Evolutionary conservation across 2,888 invertebrate genomes (phyloP), one percentile per base, ranked within the genome.

Genomic region (Brachylomia viminalis): DNA sequence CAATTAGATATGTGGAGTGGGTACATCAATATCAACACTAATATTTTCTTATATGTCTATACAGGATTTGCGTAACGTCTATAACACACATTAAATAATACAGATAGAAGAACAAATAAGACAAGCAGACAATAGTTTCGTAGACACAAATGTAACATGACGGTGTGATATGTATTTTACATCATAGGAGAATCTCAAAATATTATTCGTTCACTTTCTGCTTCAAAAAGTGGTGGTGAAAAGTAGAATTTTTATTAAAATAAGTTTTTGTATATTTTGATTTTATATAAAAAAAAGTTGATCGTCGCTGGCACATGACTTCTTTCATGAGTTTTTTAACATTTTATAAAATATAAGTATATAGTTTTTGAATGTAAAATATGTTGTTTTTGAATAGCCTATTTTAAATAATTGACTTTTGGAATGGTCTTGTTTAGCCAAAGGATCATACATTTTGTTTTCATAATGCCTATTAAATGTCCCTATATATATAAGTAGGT

Each of bases 341-440:
- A 90, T 76, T 80, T 88, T 92, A 87, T 85, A 93, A 94, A 95
- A 94, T 93, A 93, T 91, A 92, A n/a, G n/a, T 91, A 91, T 91
- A 91, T 85, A 89, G 87, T 86, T 89, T 87, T 88, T 78, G 80
- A 88, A 89, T 92, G 88, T 91, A 89, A 90, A 90, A 90, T 86
- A 90, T 86, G 78, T 89, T 81, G 88, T 87, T 75, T 88, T 89
- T 89, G 88, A 90, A 90, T 92, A 94, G 91, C 90, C 90, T 94
- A 93, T 91, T 92, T 92, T 91, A 90, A 90, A 91, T 94, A 95
- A 95, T 95, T 95, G 96, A 95, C 96, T 91, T 90, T 90, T 90
- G 90, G 90, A 91, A 92, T 94, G 94, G 94, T 95, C 93, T 91
- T 87, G 87, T 90, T 90, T 90, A 89, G 89, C 89, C 89, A 92